phyloP scores from a whole-genome alignment of 1,140 invertebrate genomes.

The Diachasma alloeum region DNA sequence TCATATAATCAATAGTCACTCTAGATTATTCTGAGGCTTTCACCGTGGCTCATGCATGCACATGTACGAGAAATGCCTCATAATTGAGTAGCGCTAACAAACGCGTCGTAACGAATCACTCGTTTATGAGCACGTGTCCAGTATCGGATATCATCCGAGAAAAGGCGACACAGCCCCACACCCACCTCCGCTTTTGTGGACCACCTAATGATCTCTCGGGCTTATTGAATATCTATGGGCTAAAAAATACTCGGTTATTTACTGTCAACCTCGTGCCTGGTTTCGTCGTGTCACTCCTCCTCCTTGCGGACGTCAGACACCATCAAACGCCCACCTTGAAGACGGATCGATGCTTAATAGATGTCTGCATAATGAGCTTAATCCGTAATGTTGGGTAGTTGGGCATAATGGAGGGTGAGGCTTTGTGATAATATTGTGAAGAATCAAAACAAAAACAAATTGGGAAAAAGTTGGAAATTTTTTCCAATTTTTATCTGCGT shows the following conservation, averaged over 20 bases:
- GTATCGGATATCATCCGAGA: constrained; percentile 54
- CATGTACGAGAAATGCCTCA: not conserved
- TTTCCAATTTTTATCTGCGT: too few relatives aligned
- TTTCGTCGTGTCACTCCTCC: constrained; percentile 33
- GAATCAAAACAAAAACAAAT: too few relatives aligned
- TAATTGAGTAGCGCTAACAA: not conserved
- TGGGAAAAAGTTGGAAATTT: too few relatives aligned
- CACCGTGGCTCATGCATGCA: not conserved
- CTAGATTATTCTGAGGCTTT: not conserved
- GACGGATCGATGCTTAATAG: constrained; percentile 59
- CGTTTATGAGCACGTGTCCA: constrained; percentile 56
- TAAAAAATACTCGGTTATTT: constrained; percentile 33
- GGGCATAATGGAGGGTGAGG: constrained; percentile 26
- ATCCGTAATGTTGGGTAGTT: constrained; percentile 22
- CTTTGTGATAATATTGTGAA: not conserved
- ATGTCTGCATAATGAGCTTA: constrained; percentile 49
- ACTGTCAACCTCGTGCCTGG: constrained; percentile 40
- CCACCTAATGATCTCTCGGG: constrained; percentile 56
- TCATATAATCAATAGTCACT: not conserved
- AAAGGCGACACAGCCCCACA: constrained; percentile 35
- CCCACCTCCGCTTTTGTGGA: constrained; percentile 28
- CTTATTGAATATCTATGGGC: constrained; percentile 60
- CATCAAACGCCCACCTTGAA: constrained; percentile 50
- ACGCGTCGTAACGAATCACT: not conserved
- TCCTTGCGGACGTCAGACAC: constrained; percentile 24